Evolutionary conservation across 2,888 invertebrate species (phyloP), one percentile per base, ranked within the genome.

Genomic region (Spicauda simplicius): DNA sequence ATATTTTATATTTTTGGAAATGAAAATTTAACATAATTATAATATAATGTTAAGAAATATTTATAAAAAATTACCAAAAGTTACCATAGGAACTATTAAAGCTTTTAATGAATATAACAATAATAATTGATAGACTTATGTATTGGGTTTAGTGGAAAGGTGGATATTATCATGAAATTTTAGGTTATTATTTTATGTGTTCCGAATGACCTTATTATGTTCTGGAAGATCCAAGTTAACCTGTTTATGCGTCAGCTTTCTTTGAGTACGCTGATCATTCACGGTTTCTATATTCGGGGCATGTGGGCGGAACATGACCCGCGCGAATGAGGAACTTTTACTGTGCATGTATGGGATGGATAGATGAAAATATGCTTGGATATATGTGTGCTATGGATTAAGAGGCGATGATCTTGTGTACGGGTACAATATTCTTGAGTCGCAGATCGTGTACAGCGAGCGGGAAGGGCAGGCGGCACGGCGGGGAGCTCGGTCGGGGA

Each of bases 391-490:
- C 1, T 45, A n/a, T n/a, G 4, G 14, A 16, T 53, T 10, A 64
- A 0, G 41, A 25, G 25, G 53, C 58, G 1, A 65, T 6, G 2
- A 59, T 53, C 11, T 58, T 65, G 18, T 60, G 59, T 48, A n/a
- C 50, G 45, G 66, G 65, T 19, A 60, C 30, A 5, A 18, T 0
- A 50, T 69, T 19, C 69, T 79, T 82, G 70, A 92, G 88, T 0
- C 81, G 81, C n/a, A 93, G 75, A 11, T 92, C 91, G 77, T 89
- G 86, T 0, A 93, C 88, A 6, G 81, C 84, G 50, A 92, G 80
- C 0, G 92, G 92, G 80, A 90, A 91, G 68, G 90, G 91, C 33
- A 80, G 87, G 54, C 92, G 90, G 76, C 92, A 93, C 1, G 82
- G 78, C 37, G 81, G 77, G 2, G 82, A 73, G 3, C 77, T 66